These are phyloP conservation scores for Champsocephalus esox DNA, from an alignment of 2,797 vertebrate species.

Conservation along the genomic window DNA sequence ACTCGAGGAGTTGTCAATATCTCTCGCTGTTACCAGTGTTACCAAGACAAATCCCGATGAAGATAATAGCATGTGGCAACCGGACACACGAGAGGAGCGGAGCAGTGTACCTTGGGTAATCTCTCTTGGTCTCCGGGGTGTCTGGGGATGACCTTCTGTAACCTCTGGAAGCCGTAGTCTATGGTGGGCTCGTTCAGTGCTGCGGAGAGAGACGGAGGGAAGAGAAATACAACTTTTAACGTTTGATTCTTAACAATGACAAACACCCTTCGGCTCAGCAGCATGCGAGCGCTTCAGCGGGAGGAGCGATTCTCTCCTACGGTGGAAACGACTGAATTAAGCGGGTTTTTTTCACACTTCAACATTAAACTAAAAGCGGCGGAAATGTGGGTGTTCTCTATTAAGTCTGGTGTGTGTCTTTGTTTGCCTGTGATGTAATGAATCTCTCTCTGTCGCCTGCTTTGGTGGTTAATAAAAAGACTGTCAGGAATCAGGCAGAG, in stretches of 20 bases:
- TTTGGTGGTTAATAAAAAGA: conserved; percentile 89
- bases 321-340: conserved; percentile 62
- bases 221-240: conserved; percentile 24
- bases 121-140: conserved; percentile 98
- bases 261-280: conserved; percentile 51
- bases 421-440: conserved; percentile 85
- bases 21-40: conserved; percentile 40
- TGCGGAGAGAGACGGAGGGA: conserved; percentile 63
- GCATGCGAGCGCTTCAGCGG: conserved; percentile 26
- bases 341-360: conserved; percentile 60
- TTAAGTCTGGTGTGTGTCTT: conserved; percentile 76
- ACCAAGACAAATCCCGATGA: conserved; percentile 52
- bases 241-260: conserved; percentile 57
- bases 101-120: conserved; percentile 93
- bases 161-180: conserved; percentile 98
- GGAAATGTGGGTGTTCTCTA: conserved; percentile 77
- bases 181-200: conserved; percentile 98
- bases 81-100: conserved; percentile 55
- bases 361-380: conserved; percentile 66
- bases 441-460: conserved; percentile 87
- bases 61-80: conserved; percentile 57
- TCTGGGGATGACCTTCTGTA: conserved; percentile 99
- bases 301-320: conserved; percentile 34
- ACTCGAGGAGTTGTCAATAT: conserved; percentile 70
- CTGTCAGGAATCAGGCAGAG: conserved; percentile 82